Percentiles rank a stretch among this genome's conserved stretches.
These are phyloP conservation scores for Paratilapia polleni DNA, from an alignment of 2,113 vertebrate species.

Conservation along the genomic window DNA sequence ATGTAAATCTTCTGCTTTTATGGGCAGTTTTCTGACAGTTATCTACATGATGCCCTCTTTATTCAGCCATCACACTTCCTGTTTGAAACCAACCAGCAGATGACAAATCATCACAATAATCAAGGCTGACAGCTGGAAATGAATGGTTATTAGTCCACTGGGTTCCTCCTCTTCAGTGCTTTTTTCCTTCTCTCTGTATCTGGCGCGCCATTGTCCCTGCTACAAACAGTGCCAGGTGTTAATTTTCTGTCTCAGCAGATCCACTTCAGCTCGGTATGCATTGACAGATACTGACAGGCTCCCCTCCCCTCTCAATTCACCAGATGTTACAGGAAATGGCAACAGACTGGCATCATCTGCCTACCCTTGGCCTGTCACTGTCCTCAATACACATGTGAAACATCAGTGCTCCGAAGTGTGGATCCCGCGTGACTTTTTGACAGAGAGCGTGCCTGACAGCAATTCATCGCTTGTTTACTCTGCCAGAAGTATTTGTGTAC, in stretches of 20 bases:
- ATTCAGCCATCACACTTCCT: slow-evolving; percentile 35
- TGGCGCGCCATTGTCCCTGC: slow-evolving; percentile 26
- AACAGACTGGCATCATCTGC: slow-evolving; percentile 41
- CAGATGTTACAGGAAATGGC: slow-evolving; percentile 56
- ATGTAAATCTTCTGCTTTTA: slow-evolving; percentile 36
- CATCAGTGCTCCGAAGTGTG: slow-evolving; percentile 11
- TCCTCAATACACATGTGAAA: slow-evolving; percentile 8
- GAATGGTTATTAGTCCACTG: slow-evolving; percentile 54
- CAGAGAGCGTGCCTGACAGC: slow-evolving; percentile 43
- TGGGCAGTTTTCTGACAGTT: slow-evolving; percentile 30
- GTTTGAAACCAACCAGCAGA: slow-evolving; percentile 38
- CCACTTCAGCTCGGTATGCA: slow-evolving; percentile 37
- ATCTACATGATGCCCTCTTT: slow-evolving; percentile 27
- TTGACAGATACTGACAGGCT: slow-evolving; percentile 48
- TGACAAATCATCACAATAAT: slow-evolving; percentile 55
- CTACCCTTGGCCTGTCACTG: slow-evolving; percentile 32
- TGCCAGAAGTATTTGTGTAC: slow-evolving; percentile 30
- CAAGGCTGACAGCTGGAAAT: slow-evolving; percentile 64
- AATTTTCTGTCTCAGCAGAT: slow-evolving; percentile 56
- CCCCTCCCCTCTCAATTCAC: background rate
- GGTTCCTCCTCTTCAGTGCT: slow-evolving; percentile 34
- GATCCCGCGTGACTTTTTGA: slow-evolving; percentile 34
- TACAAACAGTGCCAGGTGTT: slow-evolving; percentile 65
- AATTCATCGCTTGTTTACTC: slow-evolving; percentile 12
- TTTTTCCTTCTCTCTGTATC: slow-evolving; percentile 23